A percentile compares a stretch with the other conserved stretches of the same genome.
Evolutionary conservation across 2,888 invertebrate genomes (phyloP).

Genomic region (Masnerella sp.): DNA sequence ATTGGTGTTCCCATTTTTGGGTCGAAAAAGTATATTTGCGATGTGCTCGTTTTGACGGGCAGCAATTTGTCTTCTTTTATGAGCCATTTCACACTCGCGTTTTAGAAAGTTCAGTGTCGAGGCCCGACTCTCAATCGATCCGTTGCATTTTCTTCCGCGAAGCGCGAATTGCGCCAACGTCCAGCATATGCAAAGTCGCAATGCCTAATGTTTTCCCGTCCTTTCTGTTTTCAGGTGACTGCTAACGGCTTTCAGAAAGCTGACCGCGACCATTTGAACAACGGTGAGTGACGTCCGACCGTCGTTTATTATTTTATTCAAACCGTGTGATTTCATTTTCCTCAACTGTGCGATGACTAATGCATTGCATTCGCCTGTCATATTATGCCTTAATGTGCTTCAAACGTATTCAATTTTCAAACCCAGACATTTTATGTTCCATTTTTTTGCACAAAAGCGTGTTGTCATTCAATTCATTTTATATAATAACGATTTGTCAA

Average conservation of each 20-base stretch:
- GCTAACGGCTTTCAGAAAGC: constrained; percentile 51
- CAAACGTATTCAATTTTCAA: no score
- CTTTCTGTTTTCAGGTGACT: constrained; percentile 54
- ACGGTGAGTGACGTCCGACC: constrained; percentile 43
- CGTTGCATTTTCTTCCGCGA: constrained; percentile 43
- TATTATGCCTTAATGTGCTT: no score
- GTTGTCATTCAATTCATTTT: no score
- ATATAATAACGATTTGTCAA: no score
- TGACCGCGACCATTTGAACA: constrained; percentile 43
- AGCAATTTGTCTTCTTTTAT: constrained; percentile 49
- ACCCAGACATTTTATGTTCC: no score
- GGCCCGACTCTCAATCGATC: constrained; percentile 31
- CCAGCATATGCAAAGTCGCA: constrained; percentile 17
- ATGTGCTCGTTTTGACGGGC: constrained; percentile 33
- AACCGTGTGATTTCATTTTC: no score
- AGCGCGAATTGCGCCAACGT: constrained; percentile 1
- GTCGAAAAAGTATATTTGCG: constrained; percentile 30
- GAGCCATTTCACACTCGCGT: constrained; percentile 46
- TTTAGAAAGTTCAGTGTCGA: constrained; percentile 51
- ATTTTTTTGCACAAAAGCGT: no score
- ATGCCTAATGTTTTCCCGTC: constrained; percentile 15
- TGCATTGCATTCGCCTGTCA: no score
- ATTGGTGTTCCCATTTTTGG: neutral
- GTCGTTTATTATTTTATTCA: constrained; percentile 3
- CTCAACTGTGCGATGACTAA: no score